phyloP scores from a whole-genome alignment of 2,797 vertebrate species.

The Craterocephalus amniculus region DNA sequence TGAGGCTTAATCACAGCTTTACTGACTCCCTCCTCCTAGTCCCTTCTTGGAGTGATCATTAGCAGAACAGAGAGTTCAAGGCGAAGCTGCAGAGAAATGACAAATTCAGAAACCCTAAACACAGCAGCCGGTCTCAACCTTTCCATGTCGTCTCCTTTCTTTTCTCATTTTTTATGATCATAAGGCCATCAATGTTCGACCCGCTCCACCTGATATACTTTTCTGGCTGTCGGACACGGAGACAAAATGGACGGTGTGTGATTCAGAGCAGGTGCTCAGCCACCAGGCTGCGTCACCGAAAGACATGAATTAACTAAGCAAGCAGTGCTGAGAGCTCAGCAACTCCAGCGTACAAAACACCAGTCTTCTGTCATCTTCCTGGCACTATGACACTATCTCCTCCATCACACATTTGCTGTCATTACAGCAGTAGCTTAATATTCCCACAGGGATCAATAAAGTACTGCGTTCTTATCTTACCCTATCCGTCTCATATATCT shows the following conservation, averaged over 20 bases:
- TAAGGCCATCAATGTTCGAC: slow-evolving; percentile 45
- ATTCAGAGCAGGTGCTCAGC: slow-evolving; percentile 49
- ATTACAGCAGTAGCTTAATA: slow-evolving; percentile 75
- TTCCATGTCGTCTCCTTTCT: slow-evolving; percentile 7
- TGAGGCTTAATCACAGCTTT: slow-evolving; percentile 67
- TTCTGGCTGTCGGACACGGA: slow-evolving; percentile 36
- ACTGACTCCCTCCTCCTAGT: slow-evolving; percentile 38
- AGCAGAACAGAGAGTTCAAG: slow-evolving; percentile 40
- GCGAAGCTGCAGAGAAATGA: slow-evolving; percentile 41
- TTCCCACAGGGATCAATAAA: slow-evolving; percentile 76
- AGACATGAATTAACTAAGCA: slow-evolving; percentile 47
- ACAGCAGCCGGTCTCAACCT: slow-evolving; percentile 31
- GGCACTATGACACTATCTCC: slow-evolving; percentile 61
- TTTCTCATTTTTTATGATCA: slow-evolving; percentile 55
- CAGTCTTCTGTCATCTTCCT: slow-evolving; percentile 60
- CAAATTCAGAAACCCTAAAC: slow-evolving; percentile 54
- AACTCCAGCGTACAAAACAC: slow-evolving; percentile 40
- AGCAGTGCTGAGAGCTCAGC: slow-evolving; percentile 40
- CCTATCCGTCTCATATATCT: slow-evolving; percentile 60
- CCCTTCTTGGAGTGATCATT: slow-evolving; percentile 63
- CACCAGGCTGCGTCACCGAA: slow-evolving; percentile 27
- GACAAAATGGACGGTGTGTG: slow-evolving; percentile 48
- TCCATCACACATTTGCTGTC: slow-evolving; percentile 66
- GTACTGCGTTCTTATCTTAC: slow-evolving; percentile 55
- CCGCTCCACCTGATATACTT: slow-evolving; percentile 54